phyloP scores from a whole-genome alignment of 2,888 invertebrate genomes.

The Drosophila picticornis region DNA sequence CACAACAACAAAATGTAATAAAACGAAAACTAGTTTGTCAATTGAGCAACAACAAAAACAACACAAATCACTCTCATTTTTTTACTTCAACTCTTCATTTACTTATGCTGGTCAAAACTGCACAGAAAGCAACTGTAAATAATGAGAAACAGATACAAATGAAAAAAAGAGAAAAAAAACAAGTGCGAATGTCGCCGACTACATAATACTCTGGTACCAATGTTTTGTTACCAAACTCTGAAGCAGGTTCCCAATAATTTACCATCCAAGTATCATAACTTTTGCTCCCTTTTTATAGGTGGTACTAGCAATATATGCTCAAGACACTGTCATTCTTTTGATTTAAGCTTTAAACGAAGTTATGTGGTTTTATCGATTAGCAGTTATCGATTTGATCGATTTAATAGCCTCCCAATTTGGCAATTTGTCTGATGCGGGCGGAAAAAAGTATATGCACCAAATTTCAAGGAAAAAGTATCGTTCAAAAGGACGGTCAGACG shows the following conservation, averaged over 20 bases:
- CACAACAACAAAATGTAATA: conserved; percentile 27
- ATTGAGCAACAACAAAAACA: conserved; percentile 41
- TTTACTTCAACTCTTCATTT: conserved; percentile 57
- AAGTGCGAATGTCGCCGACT: not conserved
- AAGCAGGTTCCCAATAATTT: not conserved
- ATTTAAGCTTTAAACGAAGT: not conserved
- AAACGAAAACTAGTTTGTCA: conserved; percentile 53
- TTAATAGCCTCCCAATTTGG: not conserved
- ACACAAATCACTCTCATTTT: conserved; percentile 69
- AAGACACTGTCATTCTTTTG: not conserved
- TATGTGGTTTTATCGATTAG: not conserved
- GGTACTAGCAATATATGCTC: not conserved
- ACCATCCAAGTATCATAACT: not conserved
- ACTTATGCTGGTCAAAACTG: conserved; percentile 50
- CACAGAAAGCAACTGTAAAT: conserved; percentile 51
- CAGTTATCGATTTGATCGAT: not conserved
- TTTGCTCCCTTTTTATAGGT: not conserved
- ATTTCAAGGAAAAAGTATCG: not conserved
- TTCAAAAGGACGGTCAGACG: not conserved
- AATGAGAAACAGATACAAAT: conserved; percentile 4
- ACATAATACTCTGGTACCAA: not conserved
- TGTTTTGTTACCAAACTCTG: not conserved
- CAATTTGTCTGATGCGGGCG: not conserved
- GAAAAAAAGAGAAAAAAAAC: not conserved
- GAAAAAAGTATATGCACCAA: not conserved